phyloP scores from a whole-genome alignment of 2,797 vertebrate species.

The Takifugu rubripes region DNA sequence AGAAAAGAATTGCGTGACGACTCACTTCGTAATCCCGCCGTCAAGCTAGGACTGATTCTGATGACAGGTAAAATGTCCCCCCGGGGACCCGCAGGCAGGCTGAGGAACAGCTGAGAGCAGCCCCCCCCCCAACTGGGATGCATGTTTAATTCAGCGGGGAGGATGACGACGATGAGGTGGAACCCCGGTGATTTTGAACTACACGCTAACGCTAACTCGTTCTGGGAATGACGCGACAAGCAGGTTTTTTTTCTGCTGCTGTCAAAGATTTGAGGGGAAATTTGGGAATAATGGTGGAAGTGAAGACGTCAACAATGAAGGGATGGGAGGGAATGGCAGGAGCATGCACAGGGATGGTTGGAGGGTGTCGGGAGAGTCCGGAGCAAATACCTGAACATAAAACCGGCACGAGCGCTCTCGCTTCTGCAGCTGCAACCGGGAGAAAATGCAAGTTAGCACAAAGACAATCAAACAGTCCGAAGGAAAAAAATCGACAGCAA shows the following conservation, averaged over 20 bases:
- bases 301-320: conserved; percentile 13
- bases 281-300: conserved; percentile 16
- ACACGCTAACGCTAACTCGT: conserved; percentile 1
- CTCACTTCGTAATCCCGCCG: conserved; percentile 19
- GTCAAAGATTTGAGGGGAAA: conserved; percentile 17
- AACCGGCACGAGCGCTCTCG: conserved; percentile 98
- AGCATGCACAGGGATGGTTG: neutral
- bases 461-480: conserved; percentile 49
- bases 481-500: too few species aligned
- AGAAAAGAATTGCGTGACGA: conserved; percentile 27
- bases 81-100: conserved; percentile 28
- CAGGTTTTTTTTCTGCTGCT: conserved; percentile 11
- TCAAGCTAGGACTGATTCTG: conserved; percentile 37
- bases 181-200: conserved; percentile 56
- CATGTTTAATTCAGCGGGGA: conserved; percentile 62
- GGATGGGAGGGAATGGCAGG: neutral
- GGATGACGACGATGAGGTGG: conserved; percentile 46
- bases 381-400: conserved; percentile 96
- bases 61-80: conserved; percentile 47
- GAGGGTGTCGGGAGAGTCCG: conserved; percentile 5
- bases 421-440: conserved; percentile 96
- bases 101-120: conserved; percentile 38
- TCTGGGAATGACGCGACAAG: conserved; percentile 30
- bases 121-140: conserved; percentile 49
- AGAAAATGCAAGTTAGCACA: conserved; percentile 53